Evolutionary conservation across 2,113 vertebrate species (phyloP).

Genomic region (Myotis lucifugus): DNA sequence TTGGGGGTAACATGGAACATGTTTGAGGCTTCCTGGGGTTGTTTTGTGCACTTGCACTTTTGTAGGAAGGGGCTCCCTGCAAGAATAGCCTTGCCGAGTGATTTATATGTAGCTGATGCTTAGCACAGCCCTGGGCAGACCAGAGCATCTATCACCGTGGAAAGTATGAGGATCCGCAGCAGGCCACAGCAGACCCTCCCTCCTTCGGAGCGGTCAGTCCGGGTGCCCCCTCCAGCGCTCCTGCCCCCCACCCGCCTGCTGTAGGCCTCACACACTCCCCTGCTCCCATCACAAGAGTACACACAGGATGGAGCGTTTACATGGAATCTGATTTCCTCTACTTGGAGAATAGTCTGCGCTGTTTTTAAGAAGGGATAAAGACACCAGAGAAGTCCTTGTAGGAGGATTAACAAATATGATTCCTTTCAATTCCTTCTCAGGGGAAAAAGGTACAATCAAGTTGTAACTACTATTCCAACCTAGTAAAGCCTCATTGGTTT

Average conservation of each 20-base stretch:
- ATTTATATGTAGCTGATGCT: neutral
- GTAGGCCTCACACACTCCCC: neutral
- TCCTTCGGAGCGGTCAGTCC: rapidly evolving
- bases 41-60: neutral
- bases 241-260: neutral
- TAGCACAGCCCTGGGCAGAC: neutral
- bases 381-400: slow-evolving; percentile 18
- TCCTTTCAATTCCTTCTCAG: slow-evolving; percentile 39
- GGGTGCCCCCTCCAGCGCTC: rapidly evolving
- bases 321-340: slow-evolving; percentile 2
- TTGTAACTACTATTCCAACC: neutral
- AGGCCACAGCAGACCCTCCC: neutral
- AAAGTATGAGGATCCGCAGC: rapidly evolving
- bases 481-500: slow-evolving; percentile 17
- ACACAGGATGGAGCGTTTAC: neutral
- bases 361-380: slow-evolving; percentile 45
- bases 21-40: neutral
- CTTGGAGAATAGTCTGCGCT: neutral
- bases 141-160: neutral
- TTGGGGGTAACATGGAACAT: neutral
- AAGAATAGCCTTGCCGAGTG: neutral
- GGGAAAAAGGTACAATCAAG: neutral
- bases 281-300: neutral
- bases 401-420: slow-evolving; percentile 54
- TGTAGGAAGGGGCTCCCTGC: neutral